Evolutionary conservation across 2,797 vertebrate genomes (phyloP), one percentile per base, ranked within the genome.

Genomic region (Melanogrammus aeglefinus): DNA sequence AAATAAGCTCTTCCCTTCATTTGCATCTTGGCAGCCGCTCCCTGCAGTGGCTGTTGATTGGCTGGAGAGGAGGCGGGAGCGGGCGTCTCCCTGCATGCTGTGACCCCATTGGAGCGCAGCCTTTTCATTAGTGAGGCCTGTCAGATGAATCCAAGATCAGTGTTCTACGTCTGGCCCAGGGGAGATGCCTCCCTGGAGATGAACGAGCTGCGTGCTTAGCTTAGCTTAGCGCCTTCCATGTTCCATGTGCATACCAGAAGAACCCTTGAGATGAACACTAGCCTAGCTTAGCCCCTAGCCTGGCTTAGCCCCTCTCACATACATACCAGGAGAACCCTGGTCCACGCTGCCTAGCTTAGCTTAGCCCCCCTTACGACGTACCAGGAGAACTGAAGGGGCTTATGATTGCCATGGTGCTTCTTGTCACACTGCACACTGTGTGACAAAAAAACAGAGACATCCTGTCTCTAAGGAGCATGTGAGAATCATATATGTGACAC

Each of bases 361-460:
- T 36, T 36, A 36, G 35, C 35, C 35, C 35, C 35, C 35, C 5
- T 36, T 7, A 2, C 35, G 35, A 36, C 5, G 6, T 36, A 36
- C 35, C 35, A 36, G 35, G 35, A 36, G 35, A 36, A 27, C 57
- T 7, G 36, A 14, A 75, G 44, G 44, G n/a, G 16, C 51, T 70
- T 76, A n/a, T 12, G n/a, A n/a, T 66, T 66, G 57, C 73, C 72
- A 35, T 75, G 47, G 18, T 72, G 29, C 51, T 73, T 21, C 63
- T 77, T 73, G 77, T 76, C 24, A 72, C 24, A 77, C 18, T 21
- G 27, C 33, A 71, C 33, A 33, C 72, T 73, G 36, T 16, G 36
- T 76, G 74, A 27, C 35, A 66, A 6, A 27, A 66, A 66, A 66
- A n/a, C 57, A 66, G 57, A 66, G 57, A 66, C 57, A 66, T 9